A percentile compares a stretch with the other conserved stretches of the same genome.
phyloP scores from a whole-genome alignment of 2,113 vertebrate species.

The Epinephelus moara region DNA sequence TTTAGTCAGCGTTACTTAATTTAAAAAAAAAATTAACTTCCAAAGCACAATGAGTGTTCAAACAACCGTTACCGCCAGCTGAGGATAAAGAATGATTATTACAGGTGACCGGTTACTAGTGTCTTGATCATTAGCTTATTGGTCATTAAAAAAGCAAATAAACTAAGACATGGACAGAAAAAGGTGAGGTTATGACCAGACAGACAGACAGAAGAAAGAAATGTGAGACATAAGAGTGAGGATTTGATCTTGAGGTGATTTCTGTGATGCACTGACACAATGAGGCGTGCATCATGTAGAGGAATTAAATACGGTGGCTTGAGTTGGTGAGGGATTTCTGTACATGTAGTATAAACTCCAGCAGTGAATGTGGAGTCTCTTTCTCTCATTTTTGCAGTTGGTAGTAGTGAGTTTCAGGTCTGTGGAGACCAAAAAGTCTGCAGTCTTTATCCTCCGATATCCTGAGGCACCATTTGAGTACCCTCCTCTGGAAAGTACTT shows the following conservation, averaged over 20 bases:
- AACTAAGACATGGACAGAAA: slow-evolving; percentile 5
- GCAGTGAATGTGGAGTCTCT: slow-evolving; percentile 13
- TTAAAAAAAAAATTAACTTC: neutral
- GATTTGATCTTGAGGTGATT: neutral
- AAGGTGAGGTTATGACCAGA: neutral
- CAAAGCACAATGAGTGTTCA: slow-evolving; percentile 19
- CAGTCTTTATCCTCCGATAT: slow-evolving; percentile 18
- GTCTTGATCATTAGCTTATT: slow-evolving; percentile 63
- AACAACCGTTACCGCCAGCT: neutral
- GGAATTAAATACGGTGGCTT: neutral
- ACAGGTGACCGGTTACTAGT: slow-evolving; percentile 26
- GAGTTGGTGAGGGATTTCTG: slow-evolving; percentile 32
- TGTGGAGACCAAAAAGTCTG: slow-evolving; percentile 15
- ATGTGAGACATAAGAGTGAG: neutral
- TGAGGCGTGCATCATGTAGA: slow-evolving; percentile 14
- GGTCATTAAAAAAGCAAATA: slow-evolving; percentile 17
- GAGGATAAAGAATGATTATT: neutral
- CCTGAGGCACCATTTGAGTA: slow-evolving; percentile 14
- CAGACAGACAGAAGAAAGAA: neutral
- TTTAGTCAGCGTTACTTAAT: neutral
- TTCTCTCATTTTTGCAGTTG: neutral
- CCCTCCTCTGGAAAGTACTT: neutral
- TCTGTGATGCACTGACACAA: slow-evolving; percentile 8
- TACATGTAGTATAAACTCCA: slow-evolving; percentile 52
- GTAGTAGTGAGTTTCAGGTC: slow-evolving; percentile 38